Conservation (phyloP, 2,888 invertebrate species). For the Agonopterix arenella region DNA sequence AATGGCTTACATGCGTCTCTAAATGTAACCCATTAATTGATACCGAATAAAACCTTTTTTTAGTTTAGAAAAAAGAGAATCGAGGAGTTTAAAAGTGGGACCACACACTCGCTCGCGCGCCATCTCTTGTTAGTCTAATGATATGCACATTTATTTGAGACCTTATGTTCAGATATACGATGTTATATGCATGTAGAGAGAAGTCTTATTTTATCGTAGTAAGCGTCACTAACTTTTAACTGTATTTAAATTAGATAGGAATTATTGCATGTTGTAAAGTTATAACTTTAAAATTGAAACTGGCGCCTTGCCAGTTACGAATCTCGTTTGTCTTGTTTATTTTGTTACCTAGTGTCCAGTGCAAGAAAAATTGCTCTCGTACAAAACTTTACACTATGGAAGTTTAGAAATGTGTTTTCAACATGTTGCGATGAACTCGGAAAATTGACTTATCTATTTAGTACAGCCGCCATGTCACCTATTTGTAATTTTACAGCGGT, state of each 20-base stretch:
- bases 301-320: conserved; percentile 4
- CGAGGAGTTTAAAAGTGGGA: conserved; percentile 48
- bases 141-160: conserved; percentile 71
- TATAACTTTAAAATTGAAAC: conserved; percentile 1
- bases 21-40: conserved; percentile 57
- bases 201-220: neutral
- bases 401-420: too few species aligned
- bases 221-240: neutral
- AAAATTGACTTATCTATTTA: too few species aligned
- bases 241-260: conserved; percentile 7
- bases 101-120: conserved; percentile 58
- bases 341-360: conserved; percentile 1
- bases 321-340: conserved; percentile 6
- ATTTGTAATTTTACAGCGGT: neutral
- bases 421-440: too few species aligned
- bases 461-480: too few species aligned
- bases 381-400: conserved; percentile 4
- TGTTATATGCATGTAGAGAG: neutral
- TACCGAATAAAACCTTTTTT: conserved; percentile 46
- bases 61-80: conserved; percentile 35
- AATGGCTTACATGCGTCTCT: conserved; percentile 50
- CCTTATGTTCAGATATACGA: conserved; percentile 2
- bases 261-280: conserved; percentile 2
- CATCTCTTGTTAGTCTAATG: conserved; percentile 63
- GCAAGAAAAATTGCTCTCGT: conserved; percentile 14